Evolutionary conservation across 2,113 vertebrate genomes (phyloP), one percentile per base, ranked within the genome.

Genomic region (Glaucidium brasilianum): DNA sequence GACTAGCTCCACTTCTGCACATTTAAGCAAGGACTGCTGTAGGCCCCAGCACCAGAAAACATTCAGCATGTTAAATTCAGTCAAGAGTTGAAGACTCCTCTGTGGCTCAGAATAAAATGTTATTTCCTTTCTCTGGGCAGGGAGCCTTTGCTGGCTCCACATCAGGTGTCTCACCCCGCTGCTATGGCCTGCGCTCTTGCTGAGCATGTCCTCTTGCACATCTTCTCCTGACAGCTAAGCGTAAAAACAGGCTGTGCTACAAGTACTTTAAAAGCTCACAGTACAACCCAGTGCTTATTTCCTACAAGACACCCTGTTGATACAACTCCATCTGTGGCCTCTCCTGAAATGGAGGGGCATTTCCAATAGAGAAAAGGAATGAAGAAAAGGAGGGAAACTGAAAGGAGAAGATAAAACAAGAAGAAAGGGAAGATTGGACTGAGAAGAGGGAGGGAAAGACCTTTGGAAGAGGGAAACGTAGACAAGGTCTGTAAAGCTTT

Each of bases 211-310:
- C 13, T 91, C 55, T 80, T 77, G n/a, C 62, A 53, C 29, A n/a
- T 25, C 41, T 67, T 50, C 9, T 64, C 69, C 26, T 0, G 0
- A 35, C 19, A 80, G 34, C 4, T 77, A 30, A 43, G 35, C 43
- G 11, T 67, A 43, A 82, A 82, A 88, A 11, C 3, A 73, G 41
- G 5, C 29, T 3, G 2, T 39, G 43, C 19, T 96, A 9, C 0
- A 1, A 86, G 11, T 45, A 41, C 15, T 3, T 3, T 62, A 39
- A 55, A 71, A 69, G 32, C 39, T 76, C 34, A 29, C 17, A 59
- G 14, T 71, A 32, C 15, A 80, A 49, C 12, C 32, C 47, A 35
- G 6, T 22, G 16, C 20, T 79, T 80, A 25, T 63, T 77, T 91
- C 32, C 59, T 73, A 37, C 16, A n/a, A 69, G 52, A 66, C 30